Evolutionary conservation across 2,888 invertebrate species (phyloP).

Genomic region (Chromoteleia sp.): DNA sequence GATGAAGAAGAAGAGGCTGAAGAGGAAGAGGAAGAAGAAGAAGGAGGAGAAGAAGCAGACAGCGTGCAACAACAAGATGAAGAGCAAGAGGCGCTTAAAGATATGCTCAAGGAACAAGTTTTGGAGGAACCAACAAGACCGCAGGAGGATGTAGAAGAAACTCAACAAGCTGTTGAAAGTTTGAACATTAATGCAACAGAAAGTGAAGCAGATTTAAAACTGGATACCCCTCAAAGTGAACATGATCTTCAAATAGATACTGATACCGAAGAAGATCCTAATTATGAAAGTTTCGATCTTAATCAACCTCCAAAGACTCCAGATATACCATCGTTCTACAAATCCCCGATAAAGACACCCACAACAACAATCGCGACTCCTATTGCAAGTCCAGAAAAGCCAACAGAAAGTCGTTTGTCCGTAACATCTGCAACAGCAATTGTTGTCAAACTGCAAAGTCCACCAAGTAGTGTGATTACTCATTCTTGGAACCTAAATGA

Average conservation of each 20-base stretch:
- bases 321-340: slow-evolving; percentile 86
- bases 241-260: slow-evolving; percentile 94
- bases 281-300: slow-evolving; percentile 85
- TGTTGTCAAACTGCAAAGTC: slow-evolving; percentile 78
- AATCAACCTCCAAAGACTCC: slow-evolving; percentile 86
- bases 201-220: slow-evolving; percentile 87
- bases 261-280: slow-evolving; percentile 90
- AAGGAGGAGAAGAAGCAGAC: slow-evolving; percentile 87
- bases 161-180: slow-evolving; percentile 93
- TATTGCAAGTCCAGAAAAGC: slow-evolving; percentile 71
- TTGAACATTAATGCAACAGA: slow-evolving; percentile 87
- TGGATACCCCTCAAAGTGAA: slow-evolving; percentile 94
- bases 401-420: slow-evolving; percentile 73
- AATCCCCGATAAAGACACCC: slow-evolving; percentile 83
- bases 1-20: slow-evolving; percentile 34
- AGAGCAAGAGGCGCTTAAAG: slow-evolving; percentile 8
- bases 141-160: slow-evolving; percentile 92
- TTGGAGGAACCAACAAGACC: slow-evolving; percentile 81
- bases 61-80: slow-evolving; percentile 88
- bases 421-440: slow-evolving; percentile 67
- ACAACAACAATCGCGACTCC: slow-evolving; percentile 73
- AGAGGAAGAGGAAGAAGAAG: slow-evolving; percentile 88
- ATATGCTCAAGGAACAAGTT: slow-evolving; percentile 70
- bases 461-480: slow-evolving; percentile 85
- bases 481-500: slow-evolving; percentile 87